Base-by-base conservation (phyloP, 2,797 vertebrate species). In the Gymnothorax reevesii region DNA sequence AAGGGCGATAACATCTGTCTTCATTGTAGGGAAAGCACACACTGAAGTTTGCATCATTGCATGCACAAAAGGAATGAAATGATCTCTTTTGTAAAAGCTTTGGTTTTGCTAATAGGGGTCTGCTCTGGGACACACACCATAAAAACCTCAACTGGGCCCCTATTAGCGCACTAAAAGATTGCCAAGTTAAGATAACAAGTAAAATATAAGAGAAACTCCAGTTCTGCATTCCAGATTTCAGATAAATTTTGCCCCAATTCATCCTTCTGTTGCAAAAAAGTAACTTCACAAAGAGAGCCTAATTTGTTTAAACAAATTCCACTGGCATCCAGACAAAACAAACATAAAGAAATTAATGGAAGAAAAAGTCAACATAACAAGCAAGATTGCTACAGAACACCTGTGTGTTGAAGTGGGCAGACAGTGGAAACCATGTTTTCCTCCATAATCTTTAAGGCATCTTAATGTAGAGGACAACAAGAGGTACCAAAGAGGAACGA, bases 181-280 rank as follows among this genome's bases (percentile, higher is more conserved):
- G 75, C 75, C 42, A 79, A 75, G 49, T 42, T 0, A 79, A 54
- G 75, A 79, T 79, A 79, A 79, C 75, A 54, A 79, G 49, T 54
- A 54, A 79, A 7, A 79, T 10, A 9, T 20, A 0, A 2, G 8
- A 49, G 42, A 22, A 22, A 79, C 20, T 12, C 75, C 42, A 42
- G 0, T 77, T 49, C 75, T 52, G 75, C n/a, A 54, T 52, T 54
- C 17, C 75, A 79, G 75, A 52, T 79, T 52, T 22, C 49, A 9
- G 71, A 54, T 79, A 79, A 79, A 3, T 79, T 79, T 54, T 79
- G 75, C 49, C 1, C 75, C 7, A 79, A 79, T 52, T 79, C 42
- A 79, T 79, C 75, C 9, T 49, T 79, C 75, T n/a, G 54, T 79
- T 79, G 42, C 75, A 79, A 79, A 79, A 79, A 22, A 79, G 75